These are phyloP conservation scores for Menidia menidia DNA, from an alignment of 2,797 vertebrate species.

Conservation along the genomic window DNA sequence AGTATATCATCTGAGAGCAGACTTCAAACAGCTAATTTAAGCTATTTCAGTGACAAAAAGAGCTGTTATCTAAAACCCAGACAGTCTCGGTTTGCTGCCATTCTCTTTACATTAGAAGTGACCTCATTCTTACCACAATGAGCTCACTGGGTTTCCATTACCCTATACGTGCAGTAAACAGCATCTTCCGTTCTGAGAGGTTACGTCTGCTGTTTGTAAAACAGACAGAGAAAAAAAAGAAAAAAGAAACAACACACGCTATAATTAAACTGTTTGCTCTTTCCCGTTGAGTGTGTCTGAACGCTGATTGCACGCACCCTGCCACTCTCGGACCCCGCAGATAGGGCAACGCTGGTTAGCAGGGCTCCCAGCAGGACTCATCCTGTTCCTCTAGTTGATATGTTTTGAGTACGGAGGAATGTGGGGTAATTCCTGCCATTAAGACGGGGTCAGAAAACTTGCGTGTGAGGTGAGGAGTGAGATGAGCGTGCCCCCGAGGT, in stretches of 20 bases:
- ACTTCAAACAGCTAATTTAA: constrained; percentile 48
- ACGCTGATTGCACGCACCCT: constrained; percentile 5
- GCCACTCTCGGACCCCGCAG: constrained; percentile 5
- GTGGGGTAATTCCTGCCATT: constrained; percentile 57
- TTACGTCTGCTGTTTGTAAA: constrained; percentile 28
- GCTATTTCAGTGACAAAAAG: constrained; percentile 44
- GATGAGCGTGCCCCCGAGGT: constrained; percentile 48
- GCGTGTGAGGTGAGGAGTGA: constrained; percentile 51
- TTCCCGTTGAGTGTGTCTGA: not conserved
- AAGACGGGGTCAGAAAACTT: constrained; percentile 49
- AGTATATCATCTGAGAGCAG: constrained; percentile 37
- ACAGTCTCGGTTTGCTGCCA: constrained; percentile 53
- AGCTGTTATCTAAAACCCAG: constrained; percentile 66
- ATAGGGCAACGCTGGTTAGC: constrained; percentile 21
- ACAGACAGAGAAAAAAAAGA: not conserved
- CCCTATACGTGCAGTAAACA: constrained; percentile 33
- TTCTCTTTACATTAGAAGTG: constrained; percentile 76
- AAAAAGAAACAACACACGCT: not conserved
- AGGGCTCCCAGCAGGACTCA: constrained; percentile 29
- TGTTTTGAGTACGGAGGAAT: constrained; percentile 65
- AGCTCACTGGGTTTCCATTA: constrained; percentile 71
- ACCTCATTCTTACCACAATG: constrained; percentile 72
- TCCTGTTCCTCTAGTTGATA: constrained; percentile 55
- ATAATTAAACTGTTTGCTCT: not conserved
- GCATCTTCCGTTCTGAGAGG: constrained; percentile 28